Percentiles rank a stretch among this genome's conserved stretches.
Conservation (phyloP, 1,140 invertebrate genomes). For the Leucophenga varia region DNA sequence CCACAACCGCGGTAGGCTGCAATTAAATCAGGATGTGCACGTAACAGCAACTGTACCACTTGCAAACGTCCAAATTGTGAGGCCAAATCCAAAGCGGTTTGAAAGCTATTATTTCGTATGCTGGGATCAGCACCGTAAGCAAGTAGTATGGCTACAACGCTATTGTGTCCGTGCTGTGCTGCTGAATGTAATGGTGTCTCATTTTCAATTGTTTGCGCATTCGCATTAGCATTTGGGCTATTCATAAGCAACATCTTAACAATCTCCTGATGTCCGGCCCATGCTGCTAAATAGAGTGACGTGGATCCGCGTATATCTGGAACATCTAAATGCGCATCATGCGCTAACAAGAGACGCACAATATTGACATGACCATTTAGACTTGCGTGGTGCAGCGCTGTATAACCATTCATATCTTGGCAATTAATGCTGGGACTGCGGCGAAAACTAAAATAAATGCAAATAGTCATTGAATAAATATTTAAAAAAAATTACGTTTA, state of each 20-base stretch:
- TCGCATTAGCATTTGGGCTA: slow-evolving; percentile 76
- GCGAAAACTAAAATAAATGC: slow-evolving; percentile 67
- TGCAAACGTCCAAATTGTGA: slow-evolving; percentile 86
- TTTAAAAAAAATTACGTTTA: slow-evolving; percentile 3
- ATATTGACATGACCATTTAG: slow-evolving; percentile 90
- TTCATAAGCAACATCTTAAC: slow-evolving; percentile 76
- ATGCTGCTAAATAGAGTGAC: slow-evolving; percentile 84
- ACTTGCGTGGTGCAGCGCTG: slow-evolving; percentile 90
- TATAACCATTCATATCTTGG: slow-evolving; percentile 90
- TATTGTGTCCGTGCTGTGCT: slow-evolving; percentile 90
- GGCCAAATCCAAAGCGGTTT: slow-evolving; percentile 91
- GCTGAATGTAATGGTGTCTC: slow-evolving; percentile 94
- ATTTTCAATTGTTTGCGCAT: slow-evolving; percentile 85
- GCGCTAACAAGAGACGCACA: slow-evolving; percentile 77
- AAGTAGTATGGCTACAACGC: slow-evolving; percentile 82
- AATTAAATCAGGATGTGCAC: slow-evolving; percentile 75
- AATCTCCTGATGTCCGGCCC: slow-evolving; percentile 84
- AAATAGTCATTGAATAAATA: background rate
- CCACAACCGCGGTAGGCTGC: slow-evolving; percentile 60
- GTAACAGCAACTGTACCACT: slow-evolving; percentile 81
- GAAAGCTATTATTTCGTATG: slow-evolving; percentile 84
- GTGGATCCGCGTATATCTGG: slow-evolving; percentile 82
- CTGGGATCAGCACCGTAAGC: slow-evolving; percentile 86
- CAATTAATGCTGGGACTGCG: slow-evolving; percentile 88
- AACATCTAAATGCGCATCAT: slow-evolving; percentile 86